Conservation (phyloP, 1,140 invertebrate species). For the Lethocerus indicus region DNA sequence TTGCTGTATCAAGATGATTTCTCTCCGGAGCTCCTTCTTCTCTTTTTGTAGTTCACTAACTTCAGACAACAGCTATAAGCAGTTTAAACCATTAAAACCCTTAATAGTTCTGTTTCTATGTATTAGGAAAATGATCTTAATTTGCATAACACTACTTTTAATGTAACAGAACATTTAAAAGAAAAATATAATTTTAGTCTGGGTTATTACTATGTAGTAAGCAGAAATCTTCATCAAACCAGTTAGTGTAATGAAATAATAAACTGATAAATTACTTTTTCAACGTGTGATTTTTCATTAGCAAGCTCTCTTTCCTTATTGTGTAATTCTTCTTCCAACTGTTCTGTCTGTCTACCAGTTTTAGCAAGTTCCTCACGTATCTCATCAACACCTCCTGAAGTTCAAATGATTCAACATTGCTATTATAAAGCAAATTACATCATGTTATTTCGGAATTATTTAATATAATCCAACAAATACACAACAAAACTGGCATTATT, state of each 20-base stretch:
- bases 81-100: constrained; percentile 2
- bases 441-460: too few species aligned
- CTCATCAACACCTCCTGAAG: constrained; percentile 14
- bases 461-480: too few species aligned
- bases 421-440: too few species aligned
- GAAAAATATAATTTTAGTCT: not conserved
- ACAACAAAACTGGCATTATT: too few species aligned
- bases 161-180: not conserved
- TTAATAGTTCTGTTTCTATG: not conserved
- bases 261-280: constrained; percentile 26
- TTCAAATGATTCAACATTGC: too few species aligned
- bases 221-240: too few species aligned
- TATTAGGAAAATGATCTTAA: not conserved
- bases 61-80: constrained; percentile 22
- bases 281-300: constrained; percentile 21
- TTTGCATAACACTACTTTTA: too few species aligned
- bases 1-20: constrained; percentile 20
- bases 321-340: constrained; percentile 18
- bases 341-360: constrained; percentile 19
- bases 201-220: too few species aligned
- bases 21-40: constrained; percentile 26
- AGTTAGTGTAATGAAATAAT: too few species aligned
- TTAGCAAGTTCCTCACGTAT: constrained; percentile 17
- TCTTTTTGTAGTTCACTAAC: constrained; percentile 31
- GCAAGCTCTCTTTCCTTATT: constrained; percentile 19